Percentiles rank a stretch among this genome's conserved stretches.
Evolutionary conservation across 2,888 invertebrate genomes (phyloP).

Genomic region (Amaurobius ferox): DNA sequence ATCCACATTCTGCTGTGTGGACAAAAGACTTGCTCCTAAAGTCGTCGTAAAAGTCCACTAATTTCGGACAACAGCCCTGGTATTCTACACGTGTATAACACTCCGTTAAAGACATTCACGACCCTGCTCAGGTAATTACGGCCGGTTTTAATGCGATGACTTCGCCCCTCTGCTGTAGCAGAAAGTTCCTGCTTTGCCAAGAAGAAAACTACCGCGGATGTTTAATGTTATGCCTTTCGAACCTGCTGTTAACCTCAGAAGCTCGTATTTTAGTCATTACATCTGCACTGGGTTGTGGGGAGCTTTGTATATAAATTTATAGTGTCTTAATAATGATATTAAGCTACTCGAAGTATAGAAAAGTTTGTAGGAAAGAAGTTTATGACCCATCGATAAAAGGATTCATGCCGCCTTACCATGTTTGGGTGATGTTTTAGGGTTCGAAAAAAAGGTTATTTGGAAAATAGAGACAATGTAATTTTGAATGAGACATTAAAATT

Average conservation of each 20-base stretch:
- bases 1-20: constrained; percentile 58
- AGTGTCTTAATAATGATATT: background rate
- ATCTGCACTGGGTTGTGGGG: background rate
- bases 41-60: constrained; percentile 61
- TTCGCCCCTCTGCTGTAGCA: constrained; percentile 20
- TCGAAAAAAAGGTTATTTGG: too few relatives aligned
- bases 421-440: too few relatives aligned
- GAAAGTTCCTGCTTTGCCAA: background rate
- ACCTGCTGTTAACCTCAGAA: constrained; percentile 65
- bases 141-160: constrained; percentile 43
- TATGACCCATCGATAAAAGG: too few relatives aligned
- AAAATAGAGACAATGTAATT: too few relatives aligned
- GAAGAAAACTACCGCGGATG: constrained; percentile 17
- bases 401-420: too few relatives aligned
- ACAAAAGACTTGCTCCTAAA: constrained; percentile 49
- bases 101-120: constrained; percentile 61
- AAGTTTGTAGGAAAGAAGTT: background rate
- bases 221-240: constrained; percentile 52
- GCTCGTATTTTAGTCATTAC: constrained; percentile 46
- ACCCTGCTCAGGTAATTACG: constrained; percentile 60
- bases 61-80: constrained; percentile 54
- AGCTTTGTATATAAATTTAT: constrained; percentile 13
- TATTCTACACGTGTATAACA: constrained; percentile 68
- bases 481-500: too few relatives aligned
- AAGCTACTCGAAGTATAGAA: background rate